Conservation (phyloP, 1,140 invertebrate genomes). For the Akabosia matsudoensis region DNA sequence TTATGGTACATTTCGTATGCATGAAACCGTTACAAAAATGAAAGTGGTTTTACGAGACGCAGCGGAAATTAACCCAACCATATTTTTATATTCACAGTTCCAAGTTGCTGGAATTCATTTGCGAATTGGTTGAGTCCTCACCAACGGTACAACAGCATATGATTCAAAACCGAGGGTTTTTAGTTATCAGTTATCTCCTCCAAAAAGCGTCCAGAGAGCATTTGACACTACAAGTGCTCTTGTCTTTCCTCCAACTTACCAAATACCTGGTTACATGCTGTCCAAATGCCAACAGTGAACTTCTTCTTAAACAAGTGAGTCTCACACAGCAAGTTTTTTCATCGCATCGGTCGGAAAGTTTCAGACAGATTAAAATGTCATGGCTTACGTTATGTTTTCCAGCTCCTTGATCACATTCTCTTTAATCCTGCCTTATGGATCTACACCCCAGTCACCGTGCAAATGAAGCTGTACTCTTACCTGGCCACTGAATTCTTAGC, state of each 20-base stretch:
- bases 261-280: conserved; percentile 79
- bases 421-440: conserved; percentile 99
- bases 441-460: conserved; percentile 92
- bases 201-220: conserved; percentile 90
- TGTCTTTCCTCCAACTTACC: conserved; percentile 88
- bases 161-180: conserved; percentile 95
- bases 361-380: too few relatives aligned
- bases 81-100: conserved; percentile 68
- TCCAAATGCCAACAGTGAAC: conserved; percentile 85
- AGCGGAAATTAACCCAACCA: too few relatives aligned
- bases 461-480: conserved; percentile 93
- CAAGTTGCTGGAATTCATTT: conserved; percentile 93
- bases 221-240: conserved; percentile 86
- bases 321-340: not conserved
- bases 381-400: conserved; percentile 59
- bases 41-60: too few relatives aligned
- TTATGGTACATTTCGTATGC: conserved; percentile 67
- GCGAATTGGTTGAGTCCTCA: conserved; percentile 93
- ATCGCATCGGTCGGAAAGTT: not conserved
- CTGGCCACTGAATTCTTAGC: conserved; percentile 95
- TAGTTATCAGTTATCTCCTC: conserved; percentile 95
- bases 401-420: conserved; percentile 96
- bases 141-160: conserved; percentile 97
- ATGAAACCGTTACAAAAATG: not conserved
- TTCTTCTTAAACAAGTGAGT: conserved; percentile 86